phyloP scores from a whole-genome alignment of 2,888 invertebrate species.

The Portevinia maculata region DNA sequence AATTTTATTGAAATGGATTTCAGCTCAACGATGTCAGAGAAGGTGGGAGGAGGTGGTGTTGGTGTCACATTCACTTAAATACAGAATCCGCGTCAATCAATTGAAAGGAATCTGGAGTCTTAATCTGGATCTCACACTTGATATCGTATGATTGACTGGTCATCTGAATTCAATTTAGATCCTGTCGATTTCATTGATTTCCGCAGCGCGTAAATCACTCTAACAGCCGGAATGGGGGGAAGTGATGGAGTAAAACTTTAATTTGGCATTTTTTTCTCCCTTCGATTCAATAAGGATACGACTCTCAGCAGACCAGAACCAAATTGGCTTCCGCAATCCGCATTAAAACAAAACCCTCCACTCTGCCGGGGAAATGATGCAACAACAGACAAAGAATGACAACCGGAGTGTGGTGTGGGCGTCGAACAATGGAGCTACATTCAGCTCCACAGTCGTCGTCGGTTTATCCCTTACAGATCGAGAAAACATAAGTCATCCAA shows the following conservation, averaged over 20 bases:
- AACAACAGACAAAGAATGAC: conserved; percentile 61
- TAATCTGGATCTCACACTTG: conserved; percentile 37
- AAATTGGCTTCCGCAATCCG: conserved; percentile 72
- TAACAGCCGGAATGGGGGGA: conserved; percentile 2
- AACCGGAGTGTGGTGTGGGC: conserved; percentile 6
- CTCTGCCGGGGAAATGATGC: conserved; percentile 42
- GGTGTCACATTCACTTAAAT: conserved; percentile 45
- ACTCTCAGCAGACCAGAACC: conserved; percentile 70
- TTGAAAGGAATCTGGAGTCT: conserved; percentile 25
- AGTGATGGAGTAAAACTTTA: conserved; percentile 60
- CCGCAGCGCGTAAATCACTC: conserved; percentile 65
- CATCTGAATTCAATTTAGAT: conserved; percentile 74
- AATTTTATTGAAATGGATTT: conserved; percentile 65
- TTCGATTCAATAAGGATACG: conserved; percentile 71
- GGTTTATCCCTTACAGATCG: conserved; percentile 47
- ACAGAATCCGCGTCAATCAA: conserved; percentile 54
- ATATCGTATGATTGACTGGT: conserved; percentile 71
- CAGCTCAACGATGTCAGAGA: not conserved
- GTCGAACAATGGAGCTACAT: not conserved
- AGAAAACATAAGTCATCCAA: conserved; percentile 71
- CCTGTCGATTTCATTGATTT: conserved; percentile 65
- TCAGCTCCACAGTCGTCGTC: not conserved
- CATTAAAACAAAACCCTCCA: conserved; percentile 72
- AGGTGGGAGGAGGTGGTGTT: not conserved
- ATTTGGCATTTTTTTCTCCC: conserved; percentile 62